Evolutionary conservation across 2,113 vertebrate genomes (phyloP).

Genomic region (Abramis brama): DNA sequence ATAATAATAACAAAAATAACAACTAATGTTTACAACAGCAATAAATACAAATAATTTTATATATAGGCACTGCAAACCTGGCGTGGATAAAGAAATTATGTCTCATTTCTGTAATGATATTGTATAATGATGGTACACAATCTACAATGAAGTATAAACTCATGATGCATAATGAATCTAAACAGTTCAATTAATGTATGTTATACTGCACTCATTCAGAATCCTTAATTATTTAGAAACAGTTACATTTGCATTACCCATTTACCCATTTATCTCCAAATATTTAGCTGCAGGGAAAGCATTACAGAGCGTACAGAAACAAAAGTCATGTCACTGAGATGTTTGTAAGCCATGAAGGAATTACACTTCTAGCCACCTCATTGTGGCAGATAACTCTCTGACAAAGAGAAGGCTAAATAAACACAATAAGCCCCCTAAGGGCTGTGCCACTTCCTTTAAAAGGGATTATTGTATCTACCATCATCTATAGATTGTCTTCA

Average conservation of each 20-base stretch:
- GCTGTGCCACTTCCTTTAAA: constrained; percentile 8
- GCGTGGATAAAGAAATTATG: not conserved
- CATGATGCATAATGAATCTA: not conserved
- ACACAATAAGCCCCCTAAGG: constrained; percentile 20
- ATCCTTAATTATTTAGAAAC: constrained; percentile 11
- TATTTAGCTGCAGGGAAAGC: not conserved
- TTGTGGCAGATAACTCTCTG: constrained; percentile 27
- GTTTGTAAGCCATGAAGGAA: constrained; percentile 21
- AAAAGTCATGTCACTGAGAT: constrained; percentile 23
- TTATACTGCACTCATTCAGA: not conserved
- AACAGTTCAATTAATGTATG: not conserved
- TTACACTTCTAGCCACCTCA: not conserved
- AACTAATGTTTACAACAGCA: not conserved
- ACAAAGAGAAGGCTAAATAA: constrained; percentile 22
- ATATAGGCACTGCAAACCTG: not conserved
- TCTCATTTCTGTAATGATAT: not conserved
- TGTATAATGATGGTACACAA: not conserved
- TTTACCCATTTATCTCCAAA: not conserved
- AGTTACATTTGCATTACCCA: not conserved
- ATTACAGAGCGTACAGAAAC: not conserved
- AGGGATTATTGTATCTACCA: constrained; percentile 25
- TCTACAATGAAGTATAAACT: not conserved
- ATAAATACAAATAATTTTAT: not conserved
- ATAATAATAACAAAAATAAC: not conserved
- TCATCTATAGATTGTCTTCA: constrained; percentile 30